Conservation (phyloP, 2,888 invertebrate genomes). For the Megalurothrips usitatus region DNA sequence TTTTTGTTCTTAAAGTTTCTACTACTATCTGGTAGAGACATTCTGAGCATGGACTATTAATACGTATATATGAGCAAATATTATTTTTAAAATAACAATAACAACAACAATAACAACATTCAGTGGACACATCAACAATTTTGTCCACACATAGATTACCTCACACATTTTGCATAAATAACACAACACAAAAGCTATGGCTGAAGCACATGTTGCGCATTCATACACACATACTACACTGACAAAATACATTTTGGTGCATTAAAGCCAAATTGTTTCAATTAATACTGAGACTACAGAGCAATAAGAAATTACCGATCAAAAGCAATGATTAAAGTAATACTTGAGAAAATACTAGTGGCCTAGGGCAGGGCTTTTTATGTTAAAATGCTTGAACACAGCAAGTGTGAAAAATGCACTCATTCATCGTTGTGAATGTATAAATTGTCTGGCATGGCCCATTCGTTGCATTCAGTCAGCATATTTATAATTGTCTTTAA, state of each 20-base stretch:
- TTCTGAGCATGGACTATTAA: constrained; percentile 21
- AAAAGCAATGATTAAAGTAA: not conserved
- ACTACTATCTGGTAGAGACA: not conserved
- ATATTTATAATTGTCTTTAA: not conserved
- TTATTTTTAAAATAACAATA: constrained; percentile 11
- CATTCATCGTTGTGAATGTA: not conserved
- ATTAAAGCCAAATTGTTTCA: constrained; percentile 9
- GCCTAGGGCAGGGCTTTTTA: not conserved
- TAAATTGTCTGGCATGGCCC: not conserved
- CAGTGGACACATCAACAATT: not conserved
- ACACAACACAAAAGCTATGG: constrained; percentile 24
- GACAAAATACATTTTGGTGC: not conserved
- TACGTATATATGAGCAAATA: constrained; percentile 21
- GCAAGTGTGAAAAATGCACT: not conserved
- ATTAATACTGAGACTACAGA: not conserved
- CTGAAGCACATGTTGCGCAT: not conserved
- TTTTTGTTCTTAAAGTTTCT: too few species aligned
- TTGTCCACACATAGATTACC: not conserved
- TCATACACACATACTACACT: not conserved
- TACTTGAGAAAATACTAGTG: not conserved
- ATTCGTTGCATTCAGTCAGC: constrained; percentile 6
- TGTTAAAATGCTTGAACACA: not conserved
- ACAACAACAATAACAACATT: constrained; percentile 2
- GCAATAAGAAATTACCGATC: not conserved
- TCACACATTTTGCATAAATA: constrained; percentile 15